phyloP scores from a whole-genome alignment of 2,888 invertebrate genomes.

The Hydriomena furcata region DNA sequence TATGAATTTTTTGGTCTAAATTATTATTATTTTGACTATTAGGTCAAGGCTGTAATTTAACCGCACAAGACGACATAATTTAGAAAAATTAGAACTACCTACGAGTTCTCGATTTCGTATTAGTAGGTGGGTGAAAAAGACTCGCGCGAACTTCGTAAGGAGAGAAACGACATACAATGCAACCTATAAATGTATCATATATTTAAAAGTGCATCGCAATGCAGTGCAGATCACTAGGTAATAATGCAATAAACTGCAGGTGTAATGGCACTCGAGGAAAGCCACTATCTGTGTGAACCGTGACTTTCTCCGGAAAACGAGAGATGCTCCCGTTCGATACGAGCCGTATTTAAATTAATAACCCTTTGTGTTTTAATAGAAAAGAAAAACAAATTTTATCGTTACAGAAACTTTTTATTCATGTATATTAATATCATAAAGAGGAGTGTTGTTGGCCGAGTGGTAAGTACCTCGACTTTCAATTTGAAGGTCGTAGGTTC shows the following conservation, averaged over 20 bases:
- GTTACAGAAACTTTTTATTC: no score
- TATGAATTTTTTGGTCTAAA: no score
- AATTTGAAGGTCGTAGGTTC: no score
- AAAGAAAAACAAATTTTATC: background rate
- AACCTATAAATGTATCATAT: background rate
- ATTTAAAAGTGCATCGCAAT: constrained; percentile 13
- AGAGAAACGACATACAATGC: constrained; percentile 13
- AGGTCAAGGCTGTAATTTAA: no score
- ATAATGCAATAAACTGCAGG: constrained; percentile 8
- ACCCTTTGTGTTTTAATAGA: constrained; percentile 46
- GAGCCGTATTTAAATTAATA: constrained; percentile 37
- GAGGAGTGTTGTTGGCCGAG: no score
- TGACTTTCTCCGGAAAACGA: constrained; percentile 52
- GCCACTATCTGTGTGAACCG: constrained; percentile 38
- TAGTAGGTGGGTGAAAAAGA: background rate
- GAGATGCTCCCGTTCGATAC: constrained; percentile 42
- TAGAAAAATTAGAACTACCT: no score
- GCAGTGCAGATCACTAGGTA: constrained; percentile 4
- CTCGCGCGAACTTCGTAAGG: background rate
- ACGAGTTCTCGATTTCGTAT: background rate
- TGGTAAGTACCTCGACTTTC: no score
- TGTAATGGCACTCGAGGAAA: constrained; percentile 8
- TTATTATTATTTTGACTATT: no score
- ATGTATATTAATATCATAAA: background rate
- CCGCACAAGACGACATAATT: no score